phyloP scores from a whole-genome alignment of 2,113 vertebrate genomes.

The Phaetusa simplex region DNA sequence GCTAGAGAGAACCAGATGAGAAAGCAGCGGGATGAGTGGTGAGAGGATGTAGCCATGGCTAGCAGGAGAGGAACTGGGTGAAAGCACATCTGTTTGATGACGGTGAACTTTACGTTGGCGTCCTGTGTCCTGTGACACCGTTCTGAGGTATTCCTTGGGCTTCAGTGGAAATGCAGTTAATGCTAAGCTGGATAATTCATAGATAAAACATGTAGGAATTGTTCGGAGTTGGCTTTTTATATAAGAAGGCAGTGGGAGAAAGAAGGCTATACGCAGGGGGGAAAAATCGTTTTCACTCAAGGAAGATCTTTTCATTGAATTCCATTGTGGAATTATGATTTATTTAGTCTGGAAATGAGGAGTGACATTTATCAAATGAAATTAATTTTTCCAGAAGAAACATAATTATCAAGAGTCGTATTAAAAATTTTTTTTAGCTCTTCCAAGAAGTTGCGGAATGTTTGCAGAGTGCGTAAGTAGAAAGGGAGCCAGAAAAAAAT shows the following conservation, averaged over 20 bases:
- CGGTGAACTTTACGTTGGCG: background rate
- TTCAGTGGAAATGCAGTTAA: background rate
- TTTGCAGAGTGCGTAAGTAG: background rate
- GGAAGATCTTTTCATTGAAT: background rate
- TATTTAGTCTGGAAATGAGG: background rate
- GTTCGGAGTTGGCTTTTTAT: background rate
- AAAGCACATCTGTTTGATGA: background rate
- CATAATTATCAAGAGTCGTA: background rate
- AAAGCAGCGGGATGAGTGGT: background rate
- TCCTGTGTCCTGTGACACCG: background rate
- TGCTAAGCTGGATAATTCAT: background rate
- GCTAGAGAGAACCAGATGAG: background rate
- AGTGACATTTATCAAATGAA: background rate
- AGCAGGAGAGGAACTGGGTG: background rate
- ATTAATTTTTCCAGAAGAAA: constrained; percentile 21
- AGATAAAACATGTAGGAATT: background rate
- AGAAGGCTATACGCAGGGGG: background rate
- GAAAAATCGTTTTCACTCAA: background rate
- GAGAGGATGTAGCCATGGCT: background rate
- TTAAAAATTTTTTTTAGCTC: background rate
- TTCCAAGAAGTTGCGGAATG: background rate
- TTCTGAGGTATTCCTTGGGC: background rate
- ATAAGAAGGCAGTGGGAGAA: background rate
- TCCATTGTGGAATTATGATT: background rate
- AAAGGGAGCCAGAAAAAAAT: background rate